These are phyloP conservation scores for Hydrozoanthus gracilis DNA, from an alignment of 92 coral and sea anemone species.

Conservation along the genomic window DNA sequence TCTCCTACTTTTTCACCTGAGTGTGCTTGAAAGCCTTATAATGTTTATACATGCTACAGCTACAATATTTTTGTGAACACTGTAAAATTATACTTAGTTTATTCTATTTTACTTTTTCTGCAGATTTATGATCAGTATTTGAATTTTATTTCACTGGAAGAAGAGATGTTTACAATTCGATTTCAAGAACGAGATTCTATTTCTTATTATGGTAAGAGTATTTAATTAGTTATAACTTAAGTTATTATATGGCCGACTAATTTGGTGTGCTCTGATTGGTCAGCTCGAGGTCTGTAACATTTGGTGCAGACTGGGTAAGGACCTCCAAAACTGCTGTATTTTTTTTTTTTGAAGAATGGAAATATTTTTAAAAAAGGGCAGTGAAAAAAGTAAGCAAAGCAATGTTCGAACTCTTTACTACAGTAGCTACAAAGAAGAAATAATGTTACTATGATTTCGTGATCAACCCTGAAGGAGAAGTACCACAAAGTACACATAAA, in stretches of 20 bases:
- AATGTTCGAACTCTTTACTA: no score
- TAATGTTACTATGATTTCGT: no score
- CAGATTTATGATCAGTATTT: constrained; percentile 97
- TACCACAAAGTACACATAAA: no score
- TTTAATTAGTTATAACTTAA: background rate
- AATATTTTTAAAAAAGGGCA: no score
- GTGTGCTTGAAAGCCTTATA: no score
- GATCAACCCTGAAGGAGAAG: no score
- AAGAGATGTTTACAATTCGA: constrained; percentile 98
- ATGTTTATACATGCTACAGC: no score
- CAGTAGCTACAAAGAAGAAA: no score
- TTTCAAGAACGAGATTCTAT: constrained; percentile 95
- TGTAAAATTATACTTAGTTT: background rate
- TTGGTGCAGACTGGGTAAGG: background rate
- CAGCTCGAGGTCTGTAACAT: background rate
- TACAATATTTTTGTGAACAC: background rate
- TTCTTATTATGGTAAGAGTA: constrained; percentile 88
- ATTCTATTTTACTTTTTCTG: background rate
- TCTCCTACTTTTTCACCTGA: no score
- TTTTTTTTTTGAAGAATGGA: background rate
- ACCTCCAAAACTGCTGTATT: background rate
- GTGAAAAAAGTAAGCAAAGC: no score
- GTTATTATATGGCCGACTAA: background rate
- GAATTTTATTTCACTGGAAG: constrained; percentile 97
- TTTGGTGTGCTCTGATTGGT: no score